Percentiles rank a stretch among this genome's conserved stretches.
These are phyloP conservation scores for Bradypodion ventrale DNA, from an alignment of 2,797 vertebrate species.

Conservation along the genomic window DNA sequence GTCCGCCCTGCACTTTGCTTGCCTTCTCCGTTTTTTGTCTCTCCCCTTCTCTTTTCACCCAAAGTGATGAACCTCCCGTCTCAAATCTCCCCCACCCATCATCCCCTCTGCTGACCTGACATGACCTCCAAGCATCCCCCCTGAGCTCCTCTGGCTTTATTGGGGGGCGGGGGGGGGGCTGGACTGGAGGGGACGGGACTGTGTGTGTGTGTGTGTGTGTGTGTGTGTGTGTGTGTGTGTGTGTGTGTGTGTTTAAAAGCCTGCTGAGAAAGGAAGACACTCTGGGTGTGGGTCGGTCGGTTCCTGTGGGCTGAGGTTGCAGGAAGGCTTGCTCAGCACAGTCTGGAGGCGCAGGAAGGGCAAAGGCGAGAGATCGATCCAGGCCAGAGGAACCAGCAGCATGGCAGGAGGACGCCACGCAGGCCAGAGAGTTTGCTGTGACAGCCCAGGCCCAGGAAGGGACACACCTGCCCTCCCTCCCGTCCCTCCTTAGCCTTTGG, in stretches of 20 bases:
- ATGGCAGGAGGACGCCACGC: constrained; percentile 31
- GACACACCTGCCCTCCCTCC: no score
- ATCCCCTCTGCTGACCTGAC: constrained; percentile 30
- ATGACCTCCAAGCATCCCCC: no score
- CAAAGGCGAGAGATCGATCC: neutral
- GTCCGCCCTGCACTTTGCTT: no score
- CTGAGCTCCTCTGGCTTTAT: constrained; percentile 34
- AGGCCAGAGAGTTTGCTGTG: neutral
- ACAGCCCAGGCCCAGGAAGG: neutral
- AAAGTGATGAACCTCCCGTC: no score
- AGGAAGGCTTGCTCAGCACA: constrained; percentile 24
- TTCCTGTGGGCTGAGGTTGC: constrained; percentile 49
- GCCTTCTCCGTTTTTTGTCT: no score
- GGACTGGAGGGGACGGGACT: no score
- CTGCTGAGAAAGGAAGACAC: constrained; percentile 20
- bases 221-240: no score
- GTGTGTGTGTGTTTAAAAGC: no score
- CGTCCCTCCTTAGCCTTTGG: no score
- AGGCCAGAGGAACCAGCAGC: neutral
- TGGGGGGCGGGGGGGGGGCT: no score
- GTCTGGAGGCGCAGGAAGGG: constrained; percentile 4
- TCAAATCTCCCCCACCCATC: neutral
- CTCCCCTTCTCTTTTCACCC: no score
- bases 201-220: no score
- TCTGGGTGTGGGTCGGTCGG: neutral